Base-by-base conservation (phyloP, 2,113 vertebrate genomes). In the Chaetorhynchus papuensis region DNA sequence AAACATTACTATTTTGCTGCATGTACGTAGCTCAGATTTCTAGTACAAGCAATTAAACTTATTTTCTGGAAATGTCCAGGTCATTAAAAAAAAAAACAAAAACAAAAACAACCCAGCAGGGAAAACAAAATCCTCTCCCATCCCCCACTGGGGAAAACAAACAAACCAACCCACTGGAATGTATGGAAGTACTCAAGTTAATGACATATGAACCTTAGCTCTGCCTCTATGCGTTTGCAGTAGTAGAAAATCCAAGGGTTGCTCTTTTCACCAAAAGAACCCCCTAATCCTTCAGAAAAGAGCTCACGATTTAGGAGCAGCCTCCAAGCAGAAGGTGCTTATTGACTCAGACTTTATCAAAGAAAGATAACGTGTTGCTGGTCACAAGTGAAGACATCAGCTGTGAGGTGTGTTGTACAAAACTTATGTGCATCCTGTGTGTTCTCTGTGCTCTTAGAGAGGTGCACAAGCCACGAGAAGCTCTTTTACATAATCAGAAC, bases 1-100 rank as follows among this genome's bases (percentile, higher is more conserved):
- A 49, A 16, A 5, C 0, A 0, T 15, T 41, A 12, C 1, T 31
- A 7, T 63, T 79, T n/a, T 75, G 8, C 7, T 64, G 7, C 2
- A 0, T 35, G 23, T 31, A 52, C 5, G 1, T 21, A 44, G 23
- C 15, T 81, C 49, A 65, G 45, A 14, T 81, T 35, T 61, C 23
- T 37, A 26, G 6, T 45, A 19, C 16, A 56, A 68, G 22, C 5
- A 39, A 12, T 35, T 42, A 16, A 60, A 7, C 7, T 60, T 60
- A 10, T 22, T 79, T 80, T 56, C 21, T 74, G 24, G 11, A 49
- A 45, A 35, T 33, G 2, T 3, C 14, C 0, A 2, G 0, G 3
- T 39, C 17, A 68, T 22, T 3, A 49, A 61, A 77, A 31, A 30
- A 18, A 19, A 39, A 11, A 5, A 5, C 5, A 16, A 65, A 54